Evolutionary conservation across 2,888 invertebrate genomes (phyloP).

Genomic region (Leistus spinibarbis): DNA sequence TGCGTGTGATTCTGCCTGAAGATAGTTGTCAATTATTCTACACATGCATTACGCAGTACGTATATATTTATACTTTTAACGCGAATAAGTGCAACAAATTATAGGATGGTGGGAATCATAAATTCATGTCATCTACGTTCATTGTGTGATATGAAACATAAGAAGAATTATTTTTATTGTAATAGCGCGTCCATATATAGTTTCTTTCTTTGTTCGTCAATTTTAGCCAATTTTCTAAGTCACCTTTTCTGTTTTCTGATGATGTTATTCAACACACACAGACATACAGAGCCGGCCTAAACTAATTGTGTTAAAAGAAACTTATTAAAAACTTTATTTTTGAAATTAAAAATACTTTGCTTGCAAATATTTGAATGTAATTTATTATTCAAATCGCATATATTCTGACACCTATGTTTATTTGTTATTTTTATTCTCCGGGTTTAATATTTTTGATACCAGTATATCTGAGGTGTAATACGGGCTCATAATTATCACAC

Average conservation of each 20-base stretch:
- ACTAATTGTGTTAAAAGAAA: too few relatives aligned
- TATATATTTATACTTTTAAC: not conserved
- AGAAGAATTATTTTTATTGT: too few relatives aligned
- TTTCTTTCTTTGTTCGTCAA: not conserved
- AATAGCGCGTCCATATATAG: not conserved
- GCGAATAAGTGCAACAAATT: not conserved
- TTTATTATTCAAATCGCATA: too few relatives aligned
- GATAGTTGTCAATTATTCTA: not conserved
- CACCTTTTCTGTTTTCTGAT: not conserved
- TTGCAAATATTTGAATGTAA: too few relatives aligned
- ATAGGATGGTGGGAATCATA: not conserved
- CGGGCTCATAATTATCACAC: not conserved
- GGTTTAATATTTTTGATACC: too few relatives aligned
- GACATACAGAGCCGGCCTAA: not conserved
- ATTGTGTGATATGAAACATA: not conserved
- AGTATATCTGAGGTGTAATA: not conserved
- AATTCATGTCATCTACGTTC: not conserved
- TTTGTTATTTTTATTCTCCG: too few relatives aligned
- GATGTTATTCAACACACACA: not conserved
- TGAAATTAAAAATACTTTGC: too few relatives aligned
- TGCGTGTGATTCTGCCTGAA: not conserved
- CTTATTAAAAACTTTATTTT: too few relatives aligned
- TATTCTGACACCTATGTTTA: too few relatives aligned
- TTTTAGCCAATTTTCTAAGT: not conserved
- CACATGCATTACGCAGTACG: not conserved